phyloP scores from a whole-genome alignment of 2,113 vertebrate species.

The Siphamia tubifer region DNA sequence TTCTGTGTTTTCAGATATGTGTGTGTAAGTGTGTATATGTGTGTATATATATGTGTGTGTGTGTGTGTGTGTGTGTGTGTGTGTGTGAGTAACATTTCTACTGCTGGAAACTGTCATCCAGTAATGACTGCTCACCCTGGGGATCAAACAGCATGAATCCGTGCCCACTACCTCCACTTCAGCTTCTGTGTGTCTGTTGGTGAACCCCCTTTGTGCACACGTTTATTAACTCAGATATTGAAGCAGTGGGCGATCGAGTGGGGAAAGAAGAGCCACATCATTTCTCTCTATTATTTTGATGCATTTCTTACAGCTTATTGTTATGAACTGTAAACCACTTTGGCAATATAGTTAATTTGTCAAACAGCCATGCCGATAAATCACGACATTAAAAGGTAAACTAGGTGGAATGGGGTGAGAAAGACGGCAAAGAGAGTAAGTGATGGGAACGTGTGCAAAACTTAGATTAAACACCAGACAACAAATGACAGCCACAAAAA shows the following conservation, averaged over 20 bases:
- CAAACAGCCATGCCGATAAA: constrained; percentile 28
- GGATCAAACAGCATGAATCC: constrained; percentile 30
- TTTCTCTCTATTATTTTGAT: constrained; percentile 51
- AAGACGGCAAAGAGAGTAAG: background rate
- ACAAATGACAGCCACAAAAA: too few species aligned
- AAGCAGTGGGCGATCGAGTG: constrained; percentile 37
- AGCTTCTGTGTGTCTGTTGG: background rate
- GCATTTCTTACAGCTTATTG: constrained; percentile 39
- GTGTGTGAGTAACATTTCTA: background rate
- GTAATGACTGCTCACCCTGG: constrained; percentile 28
- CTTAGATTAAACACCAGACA: too few species aligned
- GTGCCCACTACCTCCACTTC: constrained; percentile 36
- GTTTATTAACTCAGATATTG: constrained; percentile 54
- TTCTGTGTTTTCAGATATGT: background rate
- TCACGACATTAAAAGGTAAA: background rate
- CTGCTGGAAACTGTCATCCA: constrained; percentile 7
- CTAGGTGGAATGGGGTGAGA: background rate
- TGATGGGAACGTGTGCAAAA: too few species aligned
- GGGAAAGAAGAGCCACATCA: constrained; percentile 15
- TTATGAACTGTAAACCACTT: constrained; percentile 36
- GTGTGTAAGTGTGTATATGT: background rate
- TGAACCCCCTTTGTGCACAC: constrained; percentile 26
- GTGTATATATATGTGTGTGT: background rate
- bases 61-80: too few species aligned
- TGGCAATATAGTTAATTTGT: constrained; percentile 43